These are phyloP conservation scores for Melikaiella ostensackeni DNA, from an alignment of 2,888 invertebrate species.

Conservation along the genomic window DNA sequence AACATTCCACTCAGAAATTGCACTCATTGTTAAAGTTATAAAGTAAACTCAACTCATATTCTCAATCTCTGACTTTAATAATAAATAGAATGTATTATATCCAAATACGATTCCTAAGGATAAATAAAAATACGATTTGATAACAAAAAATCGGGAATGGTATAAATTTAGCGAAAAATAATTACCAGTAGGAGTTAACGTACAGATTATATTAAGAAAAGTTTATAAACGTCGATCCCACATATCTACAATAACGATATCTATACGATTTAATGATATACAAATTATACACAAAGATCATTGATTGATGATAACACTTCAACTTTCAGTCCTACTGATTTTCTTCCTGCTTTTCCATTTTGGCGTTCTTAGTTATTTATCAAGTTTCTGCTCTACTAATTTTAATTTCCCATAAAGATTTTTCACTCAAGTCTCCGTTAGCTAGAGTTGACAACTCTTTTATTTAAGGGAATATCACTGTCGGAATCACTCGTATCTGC, in stretches of 20 bases:
- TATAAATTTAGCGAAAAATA: neutral
- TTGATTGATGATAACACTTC: neutral
- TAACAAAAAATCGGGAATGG: neutral
- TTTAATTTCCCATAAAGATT: constrained; percentile 5
- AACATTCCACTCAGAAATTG: too few relatives aligned
- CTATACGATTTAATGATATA: constrained; percentile 7
- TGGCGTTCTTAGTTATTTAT: neutral
- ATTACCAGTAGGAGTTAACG: neutral
- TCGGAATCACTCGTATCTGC: constrained; percentile 68
- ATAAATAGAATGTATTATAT: too few relatives aligned
- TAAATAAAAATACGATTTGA: neutral
- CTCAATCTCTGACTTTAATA: too few relatives aligned
- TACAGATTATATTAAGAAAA: constrained; percentile 1
- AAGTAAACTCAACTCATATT: too few relatives aligned
- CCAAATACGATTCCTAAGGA: too few relatives aligned
- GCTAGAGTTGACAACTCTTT: constrained; percentile 59
- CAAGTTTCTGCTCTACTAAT: neutral
- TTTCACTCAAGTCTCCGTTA: constrained; percentile 55
- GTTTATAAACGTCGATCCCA: neutral
- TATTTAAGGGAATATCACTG: constrained; percentile 66
- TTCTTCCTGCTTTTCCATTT: neutral
- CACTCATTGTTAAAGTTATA: too few relatives aligned
- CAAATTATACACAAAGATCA: neutral
- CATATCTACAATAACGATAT: neutral
- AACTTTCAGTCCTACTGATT: neutral